Evolutionary conservation across 1,140 invertebrate genomes (phyloP).

Genomic region (Uloborus diversus): DNA sequence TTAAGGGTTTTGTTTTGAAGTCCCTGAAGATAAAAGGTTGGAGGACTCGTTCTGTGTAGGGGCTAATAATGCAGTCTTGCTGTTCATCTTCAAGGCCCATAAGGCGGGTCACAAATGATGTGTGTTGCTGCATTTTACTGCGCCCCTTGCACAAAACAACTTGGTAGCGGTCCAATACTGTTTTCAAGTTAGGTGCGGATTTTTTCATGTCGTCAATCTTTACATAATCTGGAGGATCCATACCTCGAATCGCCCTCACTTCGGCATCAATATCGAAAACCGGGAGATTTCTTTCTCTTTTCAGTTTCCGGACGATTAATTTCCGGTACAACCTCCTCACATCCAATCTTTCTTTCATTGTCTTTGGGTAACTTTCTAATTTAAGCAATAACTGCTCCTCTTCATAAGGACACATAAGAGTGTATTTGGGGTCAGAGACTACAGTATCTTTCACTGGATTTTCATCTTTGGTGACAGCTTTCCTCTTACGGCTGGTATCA

Average conservation of each 20-base stretch:
- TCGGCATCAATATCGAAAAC: constrained; percentile 48
- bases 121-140: constrained; percentile 8
- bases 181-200: not conserved
- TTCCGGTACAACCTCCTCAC: constrained; percentile 44
- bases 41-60: constrained; percentile 71
- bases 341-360: constrained; percentile 7
- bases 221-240: constrained; percentile 32
- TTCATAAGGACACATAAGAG: constrained; percentile 40
- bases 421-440: not conserved
- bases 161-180: constrained; percentile 49
- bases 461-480: constrained; percentile 47
- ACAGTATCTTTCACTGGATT: constrained; percentile 20
- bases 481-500: constrained; percentile 41
- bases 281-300: constrained; percentile 42
- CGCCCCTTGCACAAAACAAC: not conserved
- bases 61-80: constrained; percentile 66
- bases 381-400: constrained; percentile 34
- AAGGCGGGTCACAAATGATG: constrained; percentile 23
- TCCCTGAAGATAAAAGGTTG: constrained; percentile 83
- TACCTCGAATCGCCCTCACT: constrained; percentile 12
- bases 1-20: constrained; percentile 71
- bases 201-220: not conserved
- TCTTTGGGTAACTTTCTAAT: constrained; percentile 17
- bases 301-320: constrained; percentile 42
- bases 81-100: constrained; percentile 61